Percentiles rank a stretch among this genome's conserved stretches.
phyloP scores from a whole-genome alignment of 2,113 vertebrate species.

The Odontesthes bonariensis region DNA sequence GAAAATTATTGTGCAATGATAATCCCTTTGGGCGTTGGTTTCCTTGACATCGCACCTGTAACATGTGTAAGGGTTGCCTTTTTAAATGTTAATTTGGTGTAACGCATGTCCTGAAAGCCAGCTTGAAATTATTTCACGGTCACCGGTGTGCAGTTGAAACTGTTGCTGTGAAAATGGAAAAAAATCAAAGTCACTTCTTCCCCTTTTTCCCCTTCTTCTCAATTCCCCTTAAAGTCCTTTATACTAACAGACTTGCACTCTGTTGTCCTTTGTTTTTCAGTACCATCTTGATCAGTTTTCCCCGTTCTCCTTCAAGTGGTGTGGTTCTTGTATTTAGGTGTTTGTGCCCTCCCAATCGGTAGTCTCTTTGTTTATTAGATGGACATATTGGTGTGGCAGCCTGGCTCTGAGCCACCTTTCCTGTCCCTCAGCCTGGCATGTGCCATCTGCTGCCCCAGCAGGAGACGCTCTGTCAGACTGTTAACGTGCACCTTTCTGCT shows the following conservation, averaged over 20 bases:
- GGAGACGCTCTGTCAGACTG: constrained; percentile 53
- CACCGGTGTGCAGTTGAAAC: constrained; percentile 26
- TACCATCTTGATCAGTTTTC: not conserved
- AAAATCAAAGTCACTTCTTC: constrained; percentile 15
- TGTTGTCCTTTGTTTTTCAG: not conserved
- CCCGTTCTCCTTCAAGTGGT: not conserved
- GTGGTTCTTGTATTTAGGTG: not conserved
- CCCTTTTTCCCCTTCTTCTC: not conserved
- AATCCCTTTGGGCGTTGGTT: constrained; percentile 30
- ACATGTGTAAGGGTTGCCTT: not conserved
- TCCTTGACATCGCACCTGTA: not conserved
- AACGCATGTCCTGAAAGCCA: constrained; percentile 23
- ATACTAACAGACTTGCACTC: not conserved
- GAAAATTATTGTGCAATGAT: constrained; percentile 48
- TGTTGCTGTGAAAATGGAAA: not conserved
- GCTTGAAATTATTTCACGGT: constrained; percentile 31
- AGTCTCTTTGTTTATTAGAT: constrained; percentile 51
- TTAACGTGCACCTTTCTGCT: constrained; percentile 20
- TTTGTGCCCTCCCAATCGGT: constrained; percentile 12
- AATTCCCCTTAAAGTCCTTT: not conserved
- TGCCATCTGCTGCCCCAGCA: constrained; percentile 76
- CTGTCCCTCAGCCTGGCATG: constrained; percentile 64
- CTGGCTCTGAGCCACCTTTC: constrained; percentile 64
- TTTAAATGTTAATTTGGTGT: constrained; percentile 27
- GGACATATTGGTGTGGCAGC: constrained; percentile 66